Evolutionary conservation across 2,113 vertebrate genomes (phyloP).

Genomic region (Dasyurus viverrinus): DNA sequence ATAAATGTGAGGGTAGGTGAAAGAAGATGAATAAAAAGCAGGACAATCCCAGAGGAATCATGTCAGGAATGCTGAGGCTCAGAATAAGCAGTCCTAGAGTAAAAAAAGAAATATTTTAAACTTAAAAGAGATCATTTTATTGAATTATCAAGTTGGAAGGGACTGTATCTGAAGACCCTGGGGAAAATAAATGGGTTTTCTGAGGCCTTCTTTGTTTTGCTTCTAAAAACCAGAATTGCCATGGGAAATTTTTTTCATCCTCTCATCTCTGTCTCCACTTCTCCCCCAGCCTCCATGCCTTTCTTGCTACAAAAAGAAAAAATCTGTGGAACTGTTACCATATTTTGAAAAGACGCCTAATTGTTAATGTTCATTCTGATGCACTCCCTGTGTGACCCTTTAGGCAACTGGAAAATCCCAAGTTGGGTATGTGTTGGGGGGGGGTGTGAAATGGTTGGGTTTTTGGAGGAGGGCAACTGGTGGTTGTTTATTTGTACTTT

Average conservation of each 20-base stretch:
- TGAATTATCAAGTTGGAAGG: no score
- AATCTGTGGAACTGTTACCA: background rate
- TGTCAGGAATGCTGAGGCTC: background rate
- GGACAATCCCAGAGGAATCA: background rate
- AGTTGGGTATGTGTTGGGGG: slow-evolving; percentile 1
- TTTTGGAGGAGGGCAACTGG: slow-evolving; percentile 19
- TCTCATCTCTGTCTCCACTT: background rate
- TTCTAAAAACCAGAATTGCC: slow-evolving; percentile 23
- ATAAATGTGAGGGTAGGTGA: background rate
- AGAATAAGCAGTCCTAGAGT: no score
- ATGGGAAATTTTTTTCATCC: slow-evolving; percentile 31
- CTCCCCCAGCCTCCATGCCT: slow-evolving; percentile 30
- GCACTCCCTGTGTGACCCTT: no score
- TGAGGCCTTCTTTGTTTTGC: slow-evolving; percentile 42
- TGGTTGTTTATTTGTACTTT: no score
- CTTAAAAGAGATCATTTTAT: background rate
- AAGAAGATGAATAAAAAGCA: background rate
- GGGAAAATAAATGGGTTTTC: slow-evolving; percentile 44
- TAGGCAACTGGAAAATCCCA: no score
- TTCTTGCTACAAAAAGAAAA: slow-evolving; percentile 23
- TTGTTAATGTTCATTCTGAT: no score
- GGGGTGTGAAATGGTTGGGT: background rate
- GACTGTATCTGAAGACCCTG: slow-evolving; percentile 16
- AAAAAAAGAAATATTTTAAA: no score
- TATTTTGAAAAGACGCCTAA: slow-evolving; percentile 36